Evolutionary conservation across 2,888 invertebrate species (phyloP).

Genomic region (Eulithis prunata): DNA sequence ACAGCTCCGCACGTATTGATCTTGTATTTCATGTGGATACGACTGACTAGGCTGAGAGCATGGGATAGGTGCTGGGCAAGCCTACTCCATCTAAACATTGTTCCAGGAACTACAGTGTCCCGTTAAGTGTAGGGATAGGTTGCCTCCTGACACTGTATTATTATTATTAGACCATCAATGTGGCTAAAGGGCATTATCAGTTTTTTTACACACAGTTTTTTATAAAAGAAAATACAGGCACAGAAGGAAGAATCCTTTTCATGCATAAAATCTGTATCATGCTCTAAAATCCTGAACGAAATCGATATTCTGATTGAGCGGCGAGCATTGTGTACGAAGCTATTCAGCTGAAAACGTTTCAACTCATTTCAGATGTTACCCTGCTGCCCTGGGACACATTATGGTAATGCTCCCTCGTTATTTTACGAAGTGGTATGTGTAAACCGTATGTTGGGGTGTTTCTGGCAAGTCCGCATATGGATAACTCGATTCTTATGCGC

Average conservation of each 20-base stretch:
- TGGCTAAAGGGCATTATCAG: no score
- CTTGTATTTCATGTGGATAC: no score
- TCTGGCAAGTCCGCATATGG: constrained; percentile 5
- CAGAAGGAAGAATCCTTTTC: constrained; percentile 6
- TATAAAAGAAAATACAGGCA: neutral
- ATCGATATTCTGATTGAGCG: constrained; percentile 32
- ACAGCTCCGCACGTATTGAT: no score
- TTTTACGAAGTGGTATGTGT: constrained; percentile 19
- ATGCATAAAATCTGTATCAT: constrained; percentile 24
- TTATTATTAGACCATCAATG: no score
- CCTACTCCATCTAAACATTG: no score
- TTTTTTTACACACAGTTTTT: neutral
- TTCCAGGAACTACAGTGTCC: no score
- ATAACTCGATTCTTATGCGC: neutral
- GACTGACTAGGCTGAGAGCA: no score
- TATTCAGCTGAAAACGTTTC: constrained; percentile 32
- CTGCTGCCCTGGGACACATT: constrained; percentile 29
- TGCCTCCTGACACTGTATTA: no score
- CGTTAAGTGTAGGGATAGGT: no score
- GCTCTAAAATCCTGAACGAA: constrained; percentile 20
- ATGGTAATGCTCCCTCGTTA: constrained; percentile 34
- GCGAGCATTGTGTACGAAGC: constrained; percentile 27
- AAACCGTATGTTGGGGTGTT: constrained; percentile 12
- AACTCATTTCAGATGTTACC: constrained; percentile 34
- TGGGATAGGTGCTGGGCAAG: no score